Percentiles rank a stretch among this genome's conserved stretches.
These are phyloP conservation scores for Perccottus glenii DNA, from an alignment of 2,113 vertebrate species.

Conservation along the genomic window DNA sequence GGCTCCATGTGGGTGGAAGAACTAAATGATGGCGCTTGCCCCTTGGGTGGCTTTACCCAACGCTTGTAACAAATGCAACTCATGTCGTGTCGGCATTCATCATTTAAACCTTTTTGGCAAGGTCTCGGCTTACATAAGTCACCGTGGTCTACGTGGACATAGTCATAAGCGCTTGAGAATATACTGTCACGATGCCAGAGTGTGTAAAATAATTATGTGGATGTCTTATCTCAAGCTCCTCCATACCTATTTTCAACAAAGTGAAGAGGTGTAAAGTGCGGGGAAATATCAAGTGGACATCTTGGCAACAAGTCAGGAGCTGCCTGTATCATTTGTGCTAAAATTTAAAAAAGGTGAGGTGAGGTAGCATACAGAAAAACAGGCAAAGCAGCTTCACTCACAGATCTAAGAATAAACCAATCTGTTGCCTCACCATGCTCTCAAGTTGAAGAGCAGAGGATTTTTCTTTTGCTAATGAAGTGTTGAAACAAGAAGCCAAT, in stretches of 20 bases:
- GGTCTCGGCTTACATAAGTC: slow-evolving; percentile 33
- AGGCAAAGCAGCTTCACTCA: slow-evolving; percentile 60
- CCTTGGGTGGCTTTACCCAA: slow-evolving; percentile 52
- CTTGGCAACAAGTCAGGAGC: slow-evolving; percentile 32
- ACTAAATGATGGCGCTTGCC: slow-evolving; percentile 47
- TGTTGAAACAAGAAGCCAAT: slow-evolving; percentile 45
- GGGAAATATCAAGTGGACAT: slow-evolving; percentile 19
- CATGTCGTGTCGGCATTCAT: slow-evolving; percentile 37
- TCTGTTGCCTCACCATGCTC: slow-evolving; percentile 64
- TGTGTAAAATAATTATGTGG: slow-evolving; percentile 25
- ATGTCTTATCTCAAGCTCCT: slow-evolving; percentile 13
- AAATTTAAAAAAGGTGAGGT: slow-evolving; percentile 58
- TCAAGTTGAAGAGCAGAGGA: slow-evolving; percentile 48
- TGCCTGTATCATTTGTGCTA: slow-evolving; percentile 51
- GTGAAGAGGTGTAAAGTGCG: slow-evolving; percentile 21
- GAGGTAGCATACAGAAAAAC: slow-evolving; percentile 62
- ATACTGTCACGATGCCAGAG: slow-evolving; percentile 10
- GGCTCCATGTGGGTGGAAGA: slow-evolving; percentile 52
- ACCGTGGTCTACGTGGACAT: slow-evolving; percentile 14
- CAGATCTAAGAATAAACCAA: slow-evolving; percentile 77
- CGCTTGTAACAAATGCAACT: slow-evolving; percentile 43
- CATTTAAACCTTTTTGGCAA: slow-evolving; percentile 43
- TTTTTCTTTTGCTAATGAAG: slow-evolving; percentile 76
- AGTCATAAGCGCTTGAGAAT: slow-evolving; percentile 7
- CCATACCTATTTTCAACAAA: slow-evolving; percentile 20